Evolutionary conservation across 1,140 invertebrate genomes (phyloP).

Genomic region (Procambarus clarkii): DNA sequence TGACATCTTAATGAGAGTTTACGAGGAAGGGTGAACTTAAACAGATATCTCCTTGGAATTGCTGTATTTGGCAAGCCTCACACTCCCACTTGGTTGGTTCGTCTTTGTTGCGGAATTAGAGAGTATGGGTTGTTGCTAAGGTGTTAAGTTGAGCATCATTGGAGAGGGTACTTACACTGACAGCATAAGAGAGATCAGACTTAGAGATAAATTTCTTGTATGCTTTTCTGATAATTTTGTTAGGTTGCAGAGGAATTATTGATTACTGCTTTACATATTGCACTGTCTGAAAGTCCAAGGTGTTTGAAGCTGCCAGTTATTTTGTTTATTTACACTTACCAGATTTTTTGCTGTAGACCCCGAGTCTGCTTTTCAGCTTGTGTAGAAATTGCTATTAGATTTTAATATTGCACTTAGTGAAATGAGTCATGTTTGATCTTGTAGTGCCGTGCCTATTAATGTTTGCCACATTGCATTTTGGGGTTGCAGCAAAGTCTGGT

Average conservation of each 20-base stretch:
- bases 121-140: not conserved
- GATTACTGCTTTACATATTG: no score
- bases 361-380: no score
- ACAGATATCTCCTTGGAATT: not conserved
- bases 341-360: no score
- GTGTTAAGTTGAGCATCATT: not conserved
- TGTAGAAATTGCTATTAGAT: not conserved
- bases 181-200: no score
- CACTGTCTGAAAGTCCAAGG: no score
- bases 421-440: slow-evolving; percentile 34
- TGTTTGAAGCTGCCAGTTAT: no score
- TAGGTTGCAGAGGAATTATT: no score
- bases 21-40: not conserved
- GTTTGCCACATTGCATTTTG: slow-evolving; percentile 47
- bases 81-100: not conserved
- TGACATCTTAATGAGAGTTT: no score
- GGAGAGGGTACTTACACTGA: no score
- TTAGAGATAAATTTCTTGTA: no score
- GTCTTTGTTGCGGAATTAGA: not conserved
- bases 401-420: not conserved
- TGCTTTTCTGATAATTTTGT: no score
- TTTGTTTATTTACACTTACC: no score
- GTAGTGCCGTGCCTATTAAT: slow-evolving; percentile 52
- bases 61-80: not conserved
- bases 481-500: slow-evolving; percentile 20